phyloP scores from a whole-genome alignment of 2,797 vertebrate species.

The Emydoidea blandingii region DNA sequence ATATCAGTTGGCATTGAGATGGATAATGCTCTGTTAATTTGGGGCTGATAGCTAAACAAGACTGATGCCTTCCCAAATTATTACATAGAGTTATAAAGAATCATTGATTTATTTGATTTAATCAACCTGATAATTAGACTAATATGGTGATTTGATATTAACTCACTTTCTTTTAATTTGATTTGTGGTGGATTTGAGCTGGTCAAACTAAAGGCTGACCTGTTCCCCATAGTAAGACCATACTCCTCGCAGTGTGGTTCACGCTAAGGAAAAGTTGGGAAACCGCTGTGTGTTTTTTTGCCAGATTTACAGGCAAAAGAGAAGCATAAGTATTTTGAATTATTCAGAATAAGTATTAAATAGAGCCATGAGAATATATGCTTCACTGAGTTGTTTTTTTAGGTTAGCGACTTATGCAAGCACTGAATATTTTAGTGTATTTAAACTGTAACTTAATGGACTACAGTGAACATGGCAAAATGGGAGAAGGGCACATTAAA shows the following conservation, averaged over 20 bases:
- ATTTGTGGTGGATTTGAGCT: background rate
- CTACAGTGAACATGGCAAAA: constrained; percentile 22
- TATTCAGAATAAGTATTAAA: constrained; percentile 54
- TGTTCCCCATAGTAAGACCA: background rate
- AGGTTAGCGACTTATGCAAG: constrained; percentile 34
- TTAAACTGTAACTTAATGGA: constrained; percentile 46
- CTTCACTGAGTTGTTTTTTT: constrained; percentile 47
- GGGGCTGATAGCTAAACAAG: background rate
- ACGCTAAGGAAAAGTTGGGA: background rate
- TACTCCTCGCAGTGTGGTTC: background rate
- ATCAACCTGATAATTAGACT: fast-evolving
- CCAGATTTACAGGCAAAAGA: fast-evolving
- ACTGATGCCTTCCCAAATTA: background rate
- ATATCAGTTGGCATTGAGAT: background rate
- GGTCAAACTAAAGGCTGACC: background rate
- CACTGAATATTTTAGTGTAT: constrained; percentile 33
- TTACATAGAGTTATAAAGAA: background rate
- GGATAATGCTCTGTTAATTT: background rate
- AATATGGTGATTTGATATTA: background rate
- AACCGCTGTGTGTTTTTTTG: fast-evolving
- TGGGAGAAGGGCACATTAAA: background rate
- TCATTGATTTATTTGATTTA: background rate
- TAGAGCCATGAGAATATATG: constrained; percentile 21
- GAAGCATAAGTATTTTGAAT: background rate
- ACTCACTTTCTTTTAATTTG: background rate